Percentiles rank a stretch among this genome's conserved stretches.
Conservation (phyloP, 1,140 invertebrate genomes). For the Formica exsecta region DNA sequence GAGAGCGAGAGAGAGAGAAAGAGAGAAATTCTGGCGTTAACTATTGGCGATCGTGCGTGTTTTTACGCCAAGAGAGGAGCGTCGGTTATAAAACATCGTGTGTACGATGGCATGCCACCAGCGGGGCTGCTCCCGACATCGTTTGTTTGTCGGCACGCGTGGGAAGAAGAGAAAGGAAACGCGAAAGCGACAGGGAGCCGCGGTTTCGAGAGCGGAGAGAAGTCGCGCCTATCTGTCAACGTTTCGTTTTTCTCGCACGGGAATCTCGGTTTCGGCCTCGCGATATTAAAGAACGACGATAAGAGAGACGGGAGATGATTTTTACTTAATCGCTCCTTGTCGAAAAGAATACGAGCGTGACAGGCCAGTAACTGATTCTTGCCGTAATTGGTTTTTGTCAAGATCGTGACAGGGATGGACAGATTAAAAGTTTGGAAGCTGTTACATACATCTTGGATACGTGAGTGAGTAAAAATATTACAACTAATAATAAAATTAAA, state of each 20-base stretch:
- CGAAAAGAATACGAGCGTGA: background rate
- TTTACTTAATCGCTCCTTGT: background rate
- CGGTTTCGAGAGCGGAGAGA: slow-evolving; percentile 9
- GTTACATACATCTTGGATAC: background rate
- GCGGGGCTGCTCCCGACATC: slow-evolving; percentile 35
- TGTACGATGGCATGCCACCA: slow-evolving; percentile 60
- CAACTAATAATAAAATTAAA: background rate
- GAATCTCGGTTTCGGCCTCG: background rate
- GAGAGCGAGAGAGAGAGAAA: slow-evolving; percentile 36
- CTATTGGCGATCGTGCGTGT: slow-evolving; percentile 68
- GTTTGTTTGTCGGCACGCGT: slow-evolving; percentile 52
- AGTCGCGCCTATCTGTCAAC: slow-evolving; percentile 31
- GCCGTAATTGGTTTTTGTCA: slow-evolving; percentile 6
- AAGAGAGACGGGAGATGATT: background rate
- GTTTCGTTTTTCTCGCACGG: slow-evolving; percentile 6
- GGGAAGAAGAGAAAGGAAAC: slow-evolving; percentile 6
- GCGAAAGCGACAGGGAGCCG: background rate
- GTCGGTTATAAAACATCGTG: slow-evolving; percentile 61
- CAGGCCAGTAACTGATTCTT: slow-evolving; percentile 3
- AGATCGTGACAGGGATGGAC: background rate
- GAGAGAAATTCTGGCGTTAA: slow-evolving; percentile 65
- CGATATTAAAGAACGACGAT: slow-evolving; percentile 32
- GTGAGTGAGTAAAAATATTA: background rate
- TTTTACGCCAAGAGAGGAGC: slow-evolving; percentile 57
- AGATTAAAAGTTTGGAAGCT: background rate